Evolutionary conservation across 1,140 invertebrate species (phyloP), one percentile per base, ranked within the genome.

Genomic region (Hormaphis cornu): DNA sequence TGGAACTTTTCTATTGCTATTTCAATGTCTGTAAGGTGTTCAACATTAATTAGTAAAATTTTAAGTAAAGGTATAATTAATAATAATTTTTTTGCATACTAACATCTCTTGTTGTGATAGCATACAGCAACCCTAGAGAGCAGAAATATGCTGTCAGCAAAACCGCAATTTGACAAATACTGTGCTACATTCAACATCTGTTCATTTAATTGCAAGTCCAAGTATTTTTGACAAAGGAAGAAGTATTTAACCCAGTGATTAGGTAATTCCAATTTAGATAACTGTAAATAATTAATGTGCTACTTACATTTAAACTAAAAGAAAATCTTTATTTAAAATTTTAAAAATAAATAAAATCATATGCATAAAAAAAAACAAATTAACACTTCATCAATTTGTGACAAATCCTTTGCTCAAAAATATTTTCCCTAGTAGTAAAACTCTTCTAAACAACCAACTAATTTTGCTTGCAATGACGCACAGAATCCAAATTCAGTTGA

Each of bases 241-340:
- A 98, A 92, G 70, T 92, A 84, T 77, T 91, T 91, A 81, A 98
- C 93, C 95, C 95, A 98, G 79, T 95, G 92, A 75, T 88, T 84
- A 1, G 93, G 93, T 28, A 97, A 77, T 74, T 72, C 54, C 20
- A 58, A 30, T 16, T 59, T 69, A 35, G 54, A 26, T 4, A 72
- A 58, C 35, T 53, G 4, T 33, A 66, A 52, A 35, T 53, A 63
- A n/a, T n/a, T n/a, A n/a, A n/a, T n/a, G n/a, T n/a, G n/a, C 5
- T 9, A 48, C 3, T 37, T 22, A 44, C 10, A 44, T 16, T 44
- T 61, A 20, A 66, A 66, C 9, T 53, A 53, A 53, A 53, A 66
- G 10, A 20, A 20, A 26, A 54, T 20, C 18, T 10, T 54, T 10
- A 10, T 20, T 26, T n/a, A n/a, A n/a, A n/a, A n/a, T n/a, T n/a